Base-by-base conservation (phyloP, 2,797 vertebrate genomes). In the Chelonia mydas region DNA sequence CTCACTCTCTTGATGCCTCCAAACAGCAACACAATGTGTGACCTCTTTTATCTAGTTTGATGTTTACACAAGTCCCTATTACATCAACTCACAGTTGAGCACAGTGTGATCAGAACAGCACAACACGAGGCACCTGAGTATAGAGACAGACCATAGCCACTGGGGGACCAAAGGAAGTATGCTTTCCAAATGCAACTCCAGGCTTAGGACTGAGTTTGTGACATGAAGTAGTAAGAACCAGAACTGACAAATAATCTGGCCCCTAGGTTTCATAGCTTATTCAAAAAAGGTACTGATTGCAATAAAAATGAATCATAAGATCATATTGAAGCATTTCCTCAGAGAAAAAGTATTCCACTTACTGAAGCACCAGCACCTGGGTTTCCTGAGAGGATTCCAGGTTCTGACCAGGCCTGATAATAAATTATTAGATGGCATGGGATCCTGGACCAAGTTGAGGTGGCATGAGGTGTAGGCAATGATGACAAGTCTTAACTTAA, bases 1-100 rank as follows among this genome's bases (percentile, higher is more conserved):
- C 31, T 90, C 79, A 91, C 83, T 90, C 2, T 87, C 41, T 80
- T 33, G 6, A 79, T 87, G 68, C 61, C 61, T 59, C 23, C 3
- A 0, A 0, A n/a, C 3, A 78, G 51, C 55, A 91, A n/a, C 15
- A 79, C 11, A 55, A 7, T 8, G 11, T 59, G 31, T 72, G 7
- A 47, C 21, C 74, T 76, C 41, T 12, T 15, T 68, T 23, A 9
- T 7, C 55, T 55, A 59, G 17, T 21, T 0, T 0, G 33, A 84
- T 13, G 86, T 89, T 31, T 28, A 83, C 90, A 17, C 68, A 49
- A 47, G 5, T 79, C 3, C 82, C 13, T 83, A 59, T 27, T 45
- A 89, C 33, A 86, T 11, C 6, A 92, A 12, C 4, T 8, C 1
- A 15, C 47, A 87, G 85, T 5, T 2, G 59, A 49, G 27, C 3